phyloP scores from a whole-genome alignment of 2,113 vertebrate species.

The Nesogale talazaci region DNA sequence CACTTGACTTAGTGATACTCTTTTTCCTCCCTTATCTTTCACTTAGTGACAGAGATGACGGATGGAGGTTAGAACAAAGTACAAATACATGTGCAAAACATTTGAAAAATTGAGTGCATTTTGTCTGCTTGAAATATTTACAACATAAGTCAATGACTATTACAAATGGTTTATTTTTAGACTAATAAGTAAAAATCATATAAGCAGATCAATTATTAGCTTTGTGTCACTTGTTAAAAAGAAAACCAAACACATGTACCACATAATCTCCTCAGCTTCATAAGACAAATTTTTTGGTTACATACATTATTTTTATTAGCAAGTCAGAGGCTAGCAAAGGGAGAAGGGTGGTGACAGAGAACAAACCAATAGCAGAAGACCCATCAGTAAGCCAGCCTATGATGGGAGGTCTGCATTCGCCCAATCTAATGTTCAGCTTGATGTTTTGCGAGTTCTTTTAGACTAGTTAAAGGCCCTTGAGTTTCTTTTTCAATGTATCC shows the following conservation, averaged over 20 bases:
- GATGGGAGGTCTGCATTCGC: no score
- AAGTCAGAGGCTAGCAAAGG: no score
- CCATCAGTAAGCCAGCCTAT: no score
- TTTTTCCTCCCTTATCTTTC: slow-evolving; percentile 5
- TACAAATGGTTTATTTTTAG: not conserved
- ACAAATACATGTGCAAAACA: not conserved
- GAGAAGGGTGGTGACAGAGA: no score
- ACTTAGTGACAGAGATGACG: not conserved
- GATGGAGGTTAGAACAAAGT: not conserved
- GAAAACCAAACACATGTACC: not conserved
- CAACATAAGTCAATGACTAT: not conserved
- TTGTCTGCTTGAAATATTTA: not conserved
- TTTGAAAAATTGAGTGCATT: not conserved
- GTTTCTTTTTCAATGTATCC: no score
- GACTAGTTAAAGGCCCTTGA: no score
- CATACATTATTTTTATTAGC: slow-evolving; percentile 7
- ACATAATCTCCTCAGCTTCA: not conserved
- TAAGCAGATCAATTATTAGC: not conserved
- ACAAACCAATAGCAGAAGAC: no score
- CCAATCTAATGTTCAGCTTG: no score
- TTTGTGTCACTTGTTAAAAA: slow-evolving; percentile 1
- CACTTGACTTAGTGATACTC: not conserved
- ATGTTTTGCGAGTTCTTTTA: no score
- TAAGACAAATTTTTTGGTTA: not conserved
- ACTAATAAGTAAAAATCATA: not conserved